These are phyloP conservation scores for Ictidomys tridecemlineatus DNA, from an alignment of 2,113 vertebrate genomes.

Conservation along the genomic window DNA sequence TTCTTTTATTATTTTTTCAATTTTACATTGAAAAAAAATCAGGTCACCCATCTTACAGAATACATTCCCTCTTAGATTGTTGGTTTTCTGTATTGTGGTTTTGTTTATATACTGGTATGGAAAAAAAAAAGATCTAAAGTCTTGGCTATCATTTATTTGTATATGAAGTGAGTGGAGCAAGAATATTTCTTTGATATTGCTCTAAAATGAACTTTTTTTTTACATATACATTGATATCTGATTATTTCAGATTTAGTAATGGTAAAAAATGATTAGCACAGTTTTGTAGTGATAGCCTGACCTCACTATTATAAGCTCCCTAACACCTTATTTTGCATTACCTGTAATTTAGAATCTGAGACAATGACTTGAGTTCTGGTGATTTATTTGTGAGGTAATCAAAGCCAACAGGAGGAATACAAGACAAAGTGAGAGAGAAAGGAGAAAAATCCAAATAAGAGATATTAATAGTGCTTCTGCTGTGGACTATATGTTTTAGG, in stretches of 20 bases:
- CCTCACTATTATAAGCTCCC: neutral
- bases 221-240: neutral
- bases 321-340: neutral
- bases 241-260: neutral
- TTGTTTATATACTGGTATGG: neutral
- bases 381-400: neutral
- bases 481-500: neutral
- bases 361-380: neutral
- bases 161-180: neutral
- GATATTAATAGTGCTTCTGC: neutral
- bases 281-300: neutral
- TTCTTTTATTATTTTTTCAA: neutral
- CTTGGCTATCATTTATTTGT: neutral
- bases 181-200: neutral
- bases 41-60: neutral
- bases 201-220: neutral
- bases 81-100: neutral
- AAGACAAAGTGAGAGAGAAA: neutral
- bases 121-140: neutral
- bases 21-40: neutral
- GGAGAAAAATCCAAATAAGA: neutral
- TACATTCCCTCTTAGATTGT: neutral
- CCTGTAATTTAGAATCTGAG: neutral
- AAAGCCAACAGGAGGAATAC: neutral
- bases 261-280: neutral